Evolutionary conservation across 2,113 vertebrate species (phyloP), one percentile per base, ranked within the genome.

Genomic region (Urocolius indicus): DNA sequence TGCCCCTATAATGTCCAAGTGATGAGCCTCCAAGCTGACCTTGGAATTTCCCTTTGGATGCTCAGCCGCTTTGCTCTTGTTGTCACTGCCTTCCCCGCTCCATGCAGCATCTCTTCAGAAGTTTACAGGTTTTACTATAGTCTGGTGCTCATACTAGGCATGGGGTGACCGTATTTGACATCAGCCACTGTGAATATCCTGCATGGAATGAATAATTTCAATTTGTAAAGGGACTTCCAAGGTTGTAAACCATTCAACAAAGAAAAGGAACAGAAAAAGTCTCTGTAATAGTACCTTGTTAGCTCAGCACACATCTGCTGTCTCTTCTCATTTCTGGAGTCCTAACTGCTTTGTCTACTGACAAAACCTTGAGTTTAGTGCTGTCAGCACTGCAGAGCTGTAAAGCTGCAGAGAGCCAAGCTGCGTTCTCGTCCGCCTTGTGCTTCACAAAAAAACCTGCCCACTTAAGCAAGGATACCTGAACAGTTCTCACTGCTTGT

Each of bases 1-100:
- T 96, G 93, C 52, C 89, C 84, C 94, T 84, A 29, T 65, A 66
- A 83, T 30, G 48, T 84, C 91, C 74, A 87, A 87, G 89, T 20
- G 29, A 58, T 59, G 38, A 85, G 71, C 66, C n/a, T 16, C 87
- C 75, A 14, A 74, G 62, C 96, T 93, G 96, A 97, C 97, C 96
- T 97, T 96, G 96, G 96, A 95, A 97, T 93, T 94, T 93, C 94
- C 79, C 90, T 93, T 43, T 78, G 89, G 84, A 91, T 74, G 89
- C 76, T 87, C 82, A 86, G 26, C 11, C 82, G 89, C 93, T 92
- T 55, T 76, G 88, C 92, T 95, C 59, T 73, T 76, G 51, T 22
- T 0, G 0, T 48, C 59, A 24, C 51, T 11, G 52, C 17, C 55
- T 79, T 91, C 51, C 55, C 48, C 4, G 18, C 74, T 73, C 66